Evolutionary conservation across 2,797 vertebrate species (phyloP).

Genomic region (Numenius phaeopus): DNA sequence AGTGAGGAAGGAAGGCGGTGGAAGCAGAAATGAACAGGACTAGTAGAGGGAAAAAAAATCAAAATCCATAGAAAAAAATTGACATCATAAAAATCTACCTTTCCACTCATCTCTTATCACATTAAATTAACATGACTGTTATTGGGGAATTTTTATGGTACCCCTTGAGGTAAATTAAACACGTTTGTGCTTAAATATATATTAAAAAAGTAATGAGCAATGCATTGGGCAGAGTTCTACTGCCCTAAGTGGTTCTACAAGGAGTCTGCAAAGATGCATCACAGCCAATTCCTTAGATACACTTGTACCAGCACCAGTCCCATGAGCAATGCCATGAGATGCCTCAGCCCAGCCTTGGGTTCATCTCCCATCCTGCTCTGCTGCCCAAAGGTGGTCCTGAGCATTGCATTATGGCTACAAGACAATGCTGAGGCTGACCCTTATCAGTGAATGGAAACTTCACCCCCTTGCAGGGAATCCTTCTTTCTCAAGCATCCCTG

Average conservation of each 20-base stretch:
- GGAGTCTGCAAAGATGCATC: not conserved
- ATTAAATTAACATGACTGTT: not conserved
- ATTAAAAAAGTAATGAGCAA: not conserved
- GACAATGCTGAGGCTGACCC: not conserved
- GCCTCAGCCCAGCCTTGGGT: rapidly evolving
- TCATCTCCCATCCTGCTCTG: not conserved
- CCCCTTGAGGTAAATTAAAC: not conserved
- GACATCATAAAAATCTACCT: not conserved
- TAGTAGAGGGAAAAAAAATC: not conserved
- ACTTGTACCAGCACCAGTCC: not conserved
- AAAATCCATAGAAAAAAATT: not conserved
- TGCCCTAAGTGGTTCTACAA: not conserved
- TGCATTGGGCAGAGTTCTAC: rapidly evolving
- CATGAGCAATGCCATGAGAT: rapidly evolving
- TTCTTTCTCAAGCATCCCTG: not conserved
- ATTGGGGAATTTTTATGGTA: not conserved
- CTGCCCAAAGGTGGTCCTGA: not conserved
- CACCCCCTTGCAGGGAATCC: not conserved
- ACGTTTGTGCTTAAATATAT: not conserved
- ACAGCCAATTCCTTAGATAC: rapidly evolving
- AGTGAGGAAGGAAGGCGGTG: not conserved
- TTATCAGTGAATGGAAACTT: not conserved
- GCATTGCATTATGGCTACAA: not conserved
- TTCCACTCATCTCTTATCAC: not conserved
- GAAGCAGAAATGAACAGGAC: not conserved